phyloP scores from a whole-genome alignment of 2,797 vertebrate species.

The Crotalus adamanteus region DNA sequence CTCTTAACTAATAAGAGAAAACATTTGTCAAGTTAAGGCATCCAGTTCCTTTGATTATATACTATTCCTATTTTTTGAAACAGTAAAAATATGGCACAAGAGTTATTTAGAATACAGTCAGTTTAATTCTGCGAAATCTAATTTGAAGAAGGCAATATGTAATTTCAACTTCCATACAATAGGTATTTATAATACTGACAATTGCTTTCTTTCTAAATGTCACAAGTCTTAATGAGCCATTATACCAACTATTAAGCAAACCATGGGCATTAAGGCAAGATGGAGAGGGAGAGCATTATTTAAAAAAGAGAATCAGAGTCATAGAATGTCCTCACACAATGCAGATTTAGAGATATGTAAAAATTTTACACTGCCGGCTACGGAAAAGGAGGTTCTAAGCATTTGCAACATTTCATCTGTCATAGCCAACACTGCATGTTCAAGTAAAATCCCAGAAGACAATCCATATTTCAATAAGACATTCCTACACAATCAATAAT shows the following conservation, averaged over 20 bases:
- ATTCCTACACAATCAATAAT: not conserved
- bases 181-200: not conserved
- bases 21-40: not conserved
- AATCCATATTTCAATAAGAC: not conserved
- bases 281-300: not conserved
- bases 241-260: not conserved
- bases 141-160: not conserved
- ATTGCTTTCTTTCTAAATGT: not conserved
- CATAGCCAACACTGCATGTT: not conserved
- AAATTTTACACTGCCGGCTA: not conserved
- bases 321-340: not conserved
- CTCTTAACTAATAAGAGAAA: not conserved
- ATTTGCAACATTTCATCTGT: not conserved
- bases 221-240: not conserved
- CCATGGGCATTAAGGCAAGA: not conserved
- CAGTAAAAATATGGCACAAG: not conserved
- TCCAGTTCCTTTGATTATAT: slow-evolving; percentile 53
- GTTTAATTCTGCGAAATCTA: slow-evolving; percentile 30
- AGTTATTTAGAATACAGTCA: slow-evolving; percentile 2
- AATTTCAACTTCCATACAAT: slow-evolving; percentile 7
- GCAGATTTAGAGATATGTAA: not conserved
- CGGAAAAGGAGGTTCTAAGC: not conserved
- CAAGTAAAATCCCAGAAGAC: not conserved
- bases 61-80: not conserved
- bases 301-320: not conserved